A percentile compares a stretch with the other conserved stretches of the same genome.
Conservation (phyloP, 2,113 vertebrate genomes). For the Sphyrna mokarran region DNA sequence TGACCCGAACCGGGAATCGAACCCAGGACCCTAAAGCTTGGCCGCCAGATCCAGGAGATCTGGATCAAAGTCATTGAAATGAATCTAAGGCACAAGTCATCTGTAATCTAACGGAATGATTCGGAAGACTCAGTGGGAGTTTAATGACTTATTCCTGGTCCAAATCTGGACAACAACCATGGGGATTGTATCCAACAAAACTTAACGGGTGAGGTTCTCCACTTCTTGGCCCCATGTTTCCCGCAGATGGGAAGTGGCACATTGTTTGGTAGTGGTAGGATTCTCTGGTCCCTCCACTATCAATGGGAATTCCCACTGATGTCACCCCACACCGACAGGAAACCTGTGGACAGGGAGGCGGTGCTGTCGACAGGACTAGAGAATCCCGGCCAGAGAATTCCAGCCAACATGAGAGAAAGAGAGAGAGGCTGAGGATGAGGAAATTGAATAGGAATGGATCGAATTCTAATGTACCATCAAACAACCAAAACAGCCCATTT, state of each 20-base stretch:
- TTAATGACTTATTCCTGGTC: not conserved
- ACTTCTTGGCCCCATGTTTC: too few relatives aligned
- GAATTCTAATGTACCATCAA: not conserved
- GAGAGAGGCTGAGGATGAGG: not conserved
- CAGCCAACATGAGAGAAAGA: not conserved
- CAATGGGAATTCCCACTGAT: too few relatives aligned
- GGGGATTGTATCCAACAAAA: not conserved
- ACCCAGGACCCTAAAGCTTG: too few relatives aligned
- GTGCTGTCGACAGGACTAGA: too few relatives aligned
- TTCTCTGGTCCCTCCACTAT: too few relatives aligned
- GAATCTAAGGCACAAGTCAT: not conserved
- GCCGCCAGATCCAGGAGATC: too few relatives aligned
- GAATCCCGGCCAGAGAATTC: too few relatives aligned
- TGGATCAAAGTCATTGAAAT: not conserved
- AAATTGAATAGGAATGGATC: not conserved
- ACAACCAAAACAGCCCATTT: not conserved
- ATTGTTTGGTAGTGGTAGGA: too few relatives aligned
- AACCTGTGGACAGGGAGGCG: too few relatives aligned
- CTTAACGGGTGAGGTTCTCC: not conserved
- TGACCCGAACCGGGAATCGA: too few relatives aligned
- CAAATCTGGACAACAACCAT: not conserved
- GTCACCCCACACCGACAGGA: too few relatives aligned
- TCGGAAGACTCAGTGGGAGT: not conserved
- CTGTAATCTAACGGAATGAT: not conserved
- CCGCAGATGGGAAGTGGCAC: too few relatives aligned